Evolutionary conservation across 2,888 invertebrate species (phyloP).

Genomic region (Norana najaformis): DNA sequence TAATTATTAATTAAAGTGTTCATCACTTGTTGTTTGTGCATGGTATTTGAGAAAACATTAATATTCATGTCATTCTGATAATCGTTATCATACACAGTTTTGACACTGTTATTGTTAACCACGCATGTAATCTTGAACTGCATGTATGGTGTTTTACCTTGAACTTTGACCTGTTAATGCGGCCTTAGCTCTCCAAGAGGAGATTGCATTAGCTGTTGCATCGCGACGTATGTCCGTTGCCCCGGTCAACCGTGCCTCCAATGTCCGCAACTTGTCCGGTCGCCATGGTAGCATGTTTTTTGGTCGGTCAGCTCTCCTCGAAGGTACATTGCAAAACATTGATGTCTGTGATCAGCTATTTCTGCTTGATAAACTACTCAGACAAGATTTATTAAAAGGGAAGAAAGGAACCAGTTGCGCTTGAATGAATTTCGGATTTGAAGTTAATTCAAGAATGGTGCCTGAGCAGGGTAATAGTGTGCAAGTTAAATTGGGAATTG

Average conservation of each 20-base stretch:
- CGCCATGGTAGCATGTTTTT: slow-evolving; percentile 58
- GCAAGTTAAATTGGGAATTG: background rate
- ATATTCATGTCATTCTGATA: background rate
- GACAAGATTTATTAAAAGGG: background rate
- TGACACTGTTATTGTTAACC: background rate
- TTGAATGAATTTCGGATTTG: background rate
- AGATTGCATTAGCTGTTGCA: slow-evolving; percentile 53
- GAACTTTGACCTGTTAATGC: slow-evolving; percentile 22
- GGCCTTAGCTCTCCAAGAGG: slow-evolving; percentile 54
- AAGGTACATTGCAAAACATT: slow-evolving; percentile 35
- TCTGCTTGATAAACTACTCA: background rate
- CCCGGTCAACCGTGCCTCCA: slow-evolving; percentile 59
- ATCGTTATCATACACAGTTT: background rate
- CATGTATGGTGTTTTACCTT: background rate
- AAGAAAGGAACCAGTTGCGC: background rate
- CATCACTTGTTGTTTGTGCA: no score
- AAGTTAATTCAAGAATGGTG: background rate
- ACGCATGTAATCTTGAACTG: background rate
- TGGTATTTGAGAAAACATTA: no score
- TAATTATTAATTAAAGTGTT: no score
- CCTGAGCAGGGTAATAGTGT: no score
- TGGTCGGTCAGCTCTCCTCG: slow-evolving; percentile 40
- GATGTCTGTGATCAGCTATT: slow-evolving; percentile 1
- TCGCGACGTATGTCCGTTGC: slow-evolving; percentile 62
- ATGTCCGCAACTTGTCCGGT: slow-evolving; percentile 56